Evolutionary conservation across 2,888 invertebrate species (phyloP).

Genomic region (Hetaerina titia): DNA sequence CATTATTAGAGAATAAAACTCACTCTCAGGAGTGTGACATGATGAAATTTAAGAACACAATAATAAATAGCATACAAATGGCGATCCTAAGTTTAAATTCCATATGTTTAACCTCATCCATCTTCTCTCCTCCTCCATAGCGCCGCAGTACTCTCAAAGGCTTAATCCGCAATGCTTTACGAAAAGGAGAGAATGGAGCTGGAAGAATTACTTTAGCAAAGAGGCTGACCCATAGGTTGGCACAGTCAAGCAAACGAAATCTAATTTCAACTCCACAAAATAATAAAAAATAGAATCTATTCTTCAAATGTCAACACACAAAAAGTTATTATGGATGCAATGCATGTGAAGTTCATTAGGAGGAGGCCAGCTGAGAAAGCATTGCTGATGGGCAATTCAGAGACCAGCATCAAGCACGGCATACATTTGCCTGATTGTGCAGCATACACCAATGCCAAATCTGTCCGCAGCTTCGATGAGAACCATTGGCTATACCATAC

Average conservation of each 20-base stretch:
- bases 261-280: too few species aligned
- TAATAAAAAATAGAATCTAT: neutral
- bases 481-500: too few species aligned
- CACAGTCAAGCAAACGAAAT: too few species aligned
- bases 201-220: neutral
- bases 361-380: neutral
- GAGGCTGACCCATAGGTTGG: neutral
- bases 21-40: neutral
- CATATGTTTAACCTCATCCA: neutral
- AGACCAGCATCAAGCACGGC: neutral
- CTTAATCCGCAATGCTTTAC: constrained; percentile 37
- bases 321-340: neutral
- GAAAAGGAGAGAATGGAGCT: neutral
- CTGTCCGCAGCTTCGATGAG: too few species aligned
- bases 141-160: neutral
- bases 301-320: neutral
- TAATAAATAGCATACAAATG: neutral
- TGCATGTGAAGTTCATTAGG: neutral
- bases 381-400: neutral
- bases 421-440: neutral
- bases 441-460: neutral
- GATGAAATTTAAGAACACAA: neutral
- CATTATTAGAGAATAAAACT: too few species aligned
- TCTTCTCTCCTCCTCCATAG: neutral
- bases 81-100: neutral